These are phyloP conservation scores for Cirrhinus molitorella DNA, from an alignment of 2,797 vertebrate genomes.

Conservation along the genomic window DNA sequence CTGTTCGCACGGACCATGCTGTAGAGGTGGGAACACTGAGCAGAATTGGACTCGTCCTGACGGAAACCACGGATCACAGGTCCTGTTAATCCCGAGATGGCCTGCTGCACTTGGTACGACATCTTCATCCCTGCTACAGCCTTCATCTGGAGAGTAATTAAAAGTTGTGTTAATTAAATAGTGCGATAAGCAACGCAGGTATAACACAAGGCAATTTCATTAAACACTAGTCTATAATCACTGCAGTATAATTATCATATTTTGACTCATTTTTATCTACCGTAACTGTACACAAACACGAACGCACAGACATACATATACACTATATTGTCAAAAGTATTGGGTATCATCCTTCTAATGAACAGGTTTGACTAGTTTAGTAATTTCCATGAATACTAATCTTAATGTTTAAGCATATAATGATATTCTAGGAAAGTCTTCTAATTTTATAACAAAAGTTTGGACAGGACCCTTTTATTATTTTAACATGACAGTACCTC, in stretches of 20 bases:
- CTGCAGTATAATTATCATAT: background rate
- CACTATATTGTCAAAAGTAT: no score
- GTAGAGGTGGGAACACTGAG: constrained; percentile 93
- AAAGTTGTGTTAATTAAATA: background rate
- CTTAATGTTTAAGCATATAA: no score
- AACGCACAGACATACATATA: no score
- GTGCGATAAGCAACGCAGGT: background rate
- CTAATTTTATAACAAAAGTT: no score
- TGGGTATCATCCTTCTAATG: no score
- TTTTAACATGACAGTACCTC: no score
- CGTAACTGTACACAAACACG: no score
- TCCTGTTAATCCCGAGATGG: constrained; percentile 83
- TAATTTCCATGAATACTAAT: no score
- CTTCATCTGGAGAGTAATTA: constrained; percentile 87
- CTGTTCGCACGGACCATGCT: constrained; percentile 93
- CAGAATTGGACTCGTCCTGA: constrained; percentile 88
- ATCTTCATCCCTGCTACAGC: constrained; percentile 99
- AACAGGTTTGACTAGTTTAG: no score
- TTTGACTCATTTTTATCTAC: no score
- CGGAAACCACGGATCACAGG: constrained; percentile 91
- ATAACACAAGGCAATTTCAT: background rate
- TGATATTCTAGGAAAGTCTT: no score
- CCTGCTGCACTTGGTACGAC: constrained; percentile 95
- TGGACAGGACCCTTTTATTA: no score
- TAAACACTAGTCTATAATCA: background rate